Base-by-base conservation (phyloP, 2,113 vertebrate genomes). In the Neopipo cinnamomea region DNA sequence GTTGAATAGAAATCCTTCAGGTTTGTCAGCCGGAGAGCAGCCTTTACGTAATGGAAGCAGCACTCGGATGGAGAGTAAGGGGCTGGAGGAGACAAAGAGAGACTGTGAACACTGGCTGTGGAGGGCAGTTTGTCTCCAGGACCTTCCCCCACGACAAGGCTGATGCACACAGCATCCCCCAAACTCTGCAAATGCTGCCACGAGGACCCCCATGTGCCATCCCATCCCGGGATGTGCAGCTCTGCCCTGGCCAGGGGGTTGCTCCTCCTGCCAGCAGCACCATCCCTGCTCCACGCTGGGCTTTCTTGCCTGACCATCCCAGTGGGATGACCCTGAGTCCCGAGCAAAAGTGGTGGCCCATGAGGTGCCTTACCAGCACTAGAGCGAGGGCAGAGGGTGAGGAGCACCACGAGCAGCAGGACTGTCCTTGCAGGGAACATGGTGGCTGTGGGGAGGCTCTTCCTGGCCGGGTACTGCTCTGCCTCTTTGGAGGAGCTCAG, bases 291-390 rank as follows among this genome's bases (percentile, higher is more conserved):
- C 63, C 61, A 13, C 50, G 0, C 9, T 0, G 2, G 23, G 9
- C 3, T 46, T 74, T 33, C 55, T 50, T 21, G 22, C 66, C 71
- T 42, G 25, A 33, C 15, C 12, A 35, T 22, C 47, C 49, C 49
- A 12, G 0, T 0, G 12, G 61, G 41, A 35, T 1, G 4, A 3
- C 17, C 46, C 46, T 1, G 0, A 63, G 47, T 23, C 49, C 72
- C 3, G 4, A 10, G 3, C 44, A 3, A 0, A 50, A 42, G 41
- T 1, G 4, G 50, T 12, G 52, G 11, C 50, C 61, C 14, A 2
- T 0, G 11, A 37, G 50, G 33, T 14, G 21, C 27, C 61, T 74
- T 53, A 94, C 88, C 66, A 85, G 31, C 22, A 12, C 2, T 1
- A 0, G 17, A 63, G 78, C 0, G 0, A 3, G 30, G 39, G 12